A percentile compares a stretch with the other conserved stretches of the same genome.
Evolutionary conservation across 2,888 invertebrate species (phyloP).

Genomic region (Cryptosula pallasiana): DNA sequence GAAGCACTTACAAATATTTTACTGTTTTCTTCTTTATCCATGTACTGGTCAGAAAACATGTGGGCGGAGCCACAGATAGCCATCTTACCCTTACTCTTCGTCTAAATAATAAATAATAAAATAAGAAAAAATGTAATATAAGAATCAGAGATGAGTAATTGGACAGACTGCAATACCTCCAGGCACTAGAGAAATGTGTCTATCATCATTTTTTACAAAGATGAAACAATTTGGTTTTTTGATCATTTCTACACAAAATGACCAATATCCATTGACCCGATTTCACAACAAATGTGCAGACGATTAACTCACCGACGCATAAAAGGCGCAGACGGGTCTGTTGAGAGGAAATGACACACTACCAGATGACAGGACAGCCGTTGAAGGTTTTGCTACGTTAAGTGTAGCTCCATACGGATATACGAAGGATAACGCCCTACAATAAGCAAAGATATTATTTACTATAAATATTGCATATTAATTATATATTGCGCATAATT

Average conservation of each 20-base stretch:
- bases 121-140: too few relatives aligned
- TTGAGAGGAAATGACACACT: conserved; percentile 90
- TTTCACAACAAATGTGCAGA: too few relatives aligned
- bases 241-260: too few relatives aligned
- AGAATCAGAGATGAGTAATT: too few relatives aligned
- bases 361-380: conserved; percentile 83
- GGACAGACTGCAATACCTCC: too few relatives aligned
- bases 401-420: conserved; percentile 94
- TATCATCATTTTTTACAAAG: too few relatives aligned
- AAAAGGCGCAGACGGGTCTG: conserved; percentile 75
- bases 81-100: conserved; percentile 63
- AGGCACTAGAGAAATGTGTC: too few relatives aligned
- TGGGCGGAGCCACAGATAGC: conserved; percentile 86
- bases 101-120: too few relatives aligned
- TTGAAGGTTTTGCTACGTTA: conserved; percentile 83
- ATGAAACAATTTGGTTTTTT: too few relatives aligned
- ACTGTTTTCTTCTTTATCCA: conserved; percentile 89
- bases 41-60: conserved; percentile 85
- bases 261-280: too few relatives aligned
- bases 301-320: conserved; percentile 54
- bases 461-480: too few relatives aligned
- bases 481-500: too few relatives aligned
- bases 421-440: conserved; percentile 67
- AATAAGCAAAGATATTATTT: conserved; percentile 37
- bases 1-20: conserved; percentile 62